Evolutionary conservation across 2,113 vertebrate species (phyloP).

Genomic region (Anhinga anhinga): DNA sequence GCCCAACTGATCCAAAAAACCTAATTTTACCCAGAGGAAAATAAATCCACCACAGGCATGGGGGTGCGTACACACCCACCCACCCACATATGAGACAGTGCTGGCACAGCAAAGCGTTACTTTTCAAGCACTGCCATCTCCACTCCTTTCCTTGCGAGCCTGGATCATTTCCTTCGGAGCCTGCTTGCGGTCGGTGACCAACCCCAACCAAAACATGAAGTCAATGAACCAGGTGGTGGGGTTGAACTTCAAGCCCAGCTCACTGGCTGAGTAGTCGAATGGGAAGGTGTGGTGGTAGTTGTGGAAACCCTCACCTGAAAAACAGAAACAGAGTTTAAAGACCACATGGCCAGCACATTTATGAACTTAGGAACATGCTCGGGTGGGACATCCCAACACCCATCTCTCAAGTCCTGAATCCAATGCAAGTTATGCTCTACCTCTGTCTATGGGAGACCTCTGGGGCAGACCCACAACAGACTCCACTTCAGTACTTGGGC

Average conservation of each 20-base stretch:
- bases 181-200: conserved; percentile 78
- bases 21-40: background rate
- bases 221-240: conserved; percentile 87
- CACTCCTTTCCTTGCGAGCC: conserved; percentile 79
- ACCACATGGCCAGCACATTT: background rate
- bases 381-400: background rate
- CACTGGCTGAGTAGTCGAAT: conserved; percentile 82
- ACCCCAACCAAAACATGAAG: conserved; percentile 82
- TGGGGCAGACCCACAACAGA: background rate
- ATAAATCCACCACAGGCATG: background rate
- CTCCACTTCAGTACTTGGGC: background rate
- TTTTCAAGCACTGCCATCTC: conserved; percentile 76
- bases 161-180: conserved; percentile 74
- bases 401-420: background rate
- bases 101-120: background rate
- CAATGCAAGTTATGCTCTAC: background rate
- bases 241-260: conserved; percentile 83
- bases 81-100: background rate
- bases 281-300: conserved; percentile 83
- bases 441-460: background rate
- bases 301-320: conserved; percentile 82
- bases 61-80: background rate
- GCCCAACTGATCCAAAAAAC: background rate
- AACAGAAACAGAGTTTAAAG: background rate
- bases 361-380: background rate